These are phyloP conservation scores for Clavelina lepadiformis DNA, from an alignment of 23 tunicate species.

Conservation along the genomic window DNA sequence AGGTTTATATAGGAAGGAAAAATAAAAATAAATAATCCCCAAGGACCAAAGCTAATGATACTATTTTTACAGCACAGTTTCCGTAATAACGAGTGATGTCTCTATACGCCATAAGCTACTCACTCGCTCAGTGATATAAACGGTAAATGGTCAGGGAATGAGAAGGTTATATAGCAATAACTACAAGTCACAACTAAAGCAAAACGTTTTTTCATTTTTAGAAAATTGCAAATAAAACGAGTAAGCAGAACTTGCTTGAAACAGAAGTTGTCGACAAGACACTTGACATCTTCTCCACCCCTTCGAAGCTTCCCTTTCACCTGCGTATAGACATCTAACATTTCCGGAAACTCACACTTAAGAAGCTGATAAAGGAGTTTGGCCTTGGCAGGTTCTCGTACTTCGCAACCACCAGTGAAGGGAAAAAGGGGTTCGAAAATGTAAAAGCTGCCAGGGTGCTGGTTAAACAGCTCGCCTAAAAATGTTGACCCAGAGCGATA, in stretches of 20 bases:
- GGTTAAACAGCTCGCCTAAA: conserved; percentile 90
- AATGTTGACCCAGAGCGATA: conserved; percentile 95
- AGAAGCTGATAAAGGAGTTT: conserved; percentile 18
- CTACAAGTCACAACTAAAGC: too few relatives aligned
- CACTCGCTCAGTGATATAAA: too few relatives aligned
- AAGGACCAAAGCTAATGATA: too few relatives aligned
- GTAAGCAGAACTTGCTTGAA: conserved; percentile 72
- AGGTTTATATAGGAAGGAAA: too few relatives aligned
- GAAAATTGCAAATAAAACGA: neutral
- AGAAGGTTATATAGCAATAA: too few relatives aligned
- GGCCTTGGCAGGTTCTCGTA: neutral
- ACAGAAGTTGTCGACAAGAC: conserved; percentile 70
- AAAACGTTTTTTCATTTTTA: neutral
- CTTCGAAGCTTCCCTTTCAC: conserved; percentile 25
- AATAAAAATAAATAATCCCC: too few relatives aligned
- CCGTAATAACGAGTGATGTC: too few relatives aligned
- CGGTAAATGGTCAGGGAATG: too few relatives aligned
- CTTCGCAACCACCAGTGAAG: conserved; percentile 36
- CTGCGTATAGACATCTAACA: conserved; percentile 15
- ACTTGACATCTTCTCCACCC: conserved; percentile 13
- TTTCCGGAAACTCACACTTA: conserved; percentile 63
- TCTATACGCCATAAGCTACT: too few relatives aligned
- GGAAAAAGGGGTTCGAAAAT: conserved; percentile 80
- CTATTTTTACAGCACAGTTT: too few relatives aligned
- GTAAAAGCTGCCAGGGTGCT: conserved; percentile 84